These are phyloP conservation scores for Asarcornis scutulata DNA, from an alignment of 2,113 vertebrate species.

Conservation along the genomic window DNA sequence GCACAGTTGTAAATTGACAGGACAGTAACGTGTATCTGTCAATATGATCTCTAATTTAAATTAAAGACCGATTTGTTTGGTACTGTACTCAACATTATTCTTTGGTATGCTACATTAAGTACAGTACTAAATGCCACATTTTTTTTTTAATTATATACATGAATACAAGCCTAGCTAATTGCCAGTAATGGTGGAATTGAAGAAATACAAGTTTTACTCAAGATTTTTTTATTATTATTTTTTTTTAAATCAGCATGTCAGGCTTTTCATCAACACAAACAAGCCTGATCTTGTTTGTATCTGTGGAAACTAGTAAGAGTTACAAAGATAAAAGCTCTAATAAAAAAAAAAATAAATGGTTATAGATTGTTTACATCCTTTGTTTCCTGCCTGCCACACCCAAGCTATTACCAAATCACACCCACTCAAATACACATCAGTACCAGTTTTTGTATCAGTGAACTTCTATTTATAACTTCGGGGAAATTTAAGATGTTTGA, in stretches of 20 bases:
- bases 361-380: constrained; percentile 66
- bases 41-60: background rate
- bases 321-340: constrained; percentile 64
- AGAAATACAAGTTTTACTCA: constrained; percentile 10
- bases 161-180: background rate
- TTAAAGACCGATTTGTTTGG: background rate
- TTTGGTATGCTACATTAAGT: background rate
- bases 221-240: background rate
- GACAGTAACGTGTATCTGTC: background rate
- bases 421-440: background rate
- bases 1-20: background rate
- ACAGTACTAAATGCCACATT: background rate
- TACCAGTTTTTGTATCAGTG: background rate
- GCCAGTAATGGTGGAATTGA: background rate
- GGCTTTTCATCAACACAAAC: constrained; percentile 67
- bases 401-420: background rate
- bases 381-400: constrained; percentile 47
- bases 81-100: background rate
- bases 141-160: background rate
- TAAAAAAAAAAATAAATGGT: constrained; percentile 65
- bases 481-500: background rate
- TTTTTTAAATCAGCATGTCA: constrained; percentile 38
- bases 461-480: background rate
- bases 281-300: constrained; percentile 70
- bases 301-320: constrained; percentile 69